These are phyloP conservation scores for Scaptomyza reducta DNA, from an alignment of 2,888 invertebrate genomes.

Conservation along the genomic window DNA sequence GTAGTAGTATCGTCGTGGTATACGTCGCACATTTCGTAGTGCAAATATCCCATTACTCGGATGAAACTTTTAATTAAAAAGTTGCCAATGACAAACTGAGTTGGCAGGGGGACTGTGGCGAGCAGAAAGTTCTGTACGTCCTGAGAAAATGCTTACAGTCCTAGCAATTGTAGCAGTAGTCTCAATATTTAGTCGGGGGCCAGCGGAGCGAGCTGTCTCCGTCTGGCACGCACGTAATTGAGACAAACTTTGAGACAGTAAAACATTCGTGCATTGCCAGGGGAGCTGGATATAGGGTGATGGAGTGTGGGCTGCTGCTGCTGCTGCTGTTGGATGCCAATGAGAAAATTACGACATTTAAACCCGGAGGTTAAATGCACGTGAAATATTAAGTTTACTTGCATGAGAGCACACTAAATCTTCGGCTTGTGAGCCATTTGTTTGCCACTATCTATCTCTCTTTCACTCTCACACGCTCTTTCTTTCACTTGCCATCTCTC, in stretches of 20 bases:
- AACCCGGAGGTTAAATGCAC: slow-evolving; percentile 77
- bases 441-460: slow-evolving; percentile 30
- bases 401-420: slow-evolving; percentile 75
- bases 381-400: slow-evolving; percentile 77
- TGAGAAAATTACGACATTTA: slow-evolving; percentile 77
- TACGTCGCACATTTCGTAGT: slow-evolving; percentile 69
- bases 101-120: slow-evolving; percentile 10
- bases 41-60: slow-evolving; percentile 79
- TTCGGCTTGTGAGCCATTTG: slow-evolving; percentile 68
- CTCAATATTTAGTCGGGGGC: slow-evolving; percentile 61
- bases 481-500: slow-evolving; percentile 1
- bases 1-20: slow-evolving; percentile 59
- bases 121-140: slow-evolving; percentile 37
- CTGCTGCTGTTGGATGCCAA: slow-evolving; percentile 53
- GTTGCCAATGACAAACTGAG: slow-evolving; percentile 73
- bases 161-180: slow-evolving; percentile 21
- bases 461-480: neutral
- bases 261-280: slow-evolving; percentile 68
- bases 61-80: slow-evolving; percentile 81
- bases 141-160: slow-evolving; percentile 49
- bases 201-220: slow-evolving; percentile 45
- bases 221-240: slow-evolving; percentile 77
- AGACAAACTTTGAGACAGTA: slow-evolving; percentile 76
- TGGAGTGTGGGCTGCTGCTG: neutral
- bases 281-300: slow-evolving; percentile 32